Evolutionary conservation across 2,797 vertebrate genomes (phyloP).

Genomic region (Crenichthys baileyi): DNA sequence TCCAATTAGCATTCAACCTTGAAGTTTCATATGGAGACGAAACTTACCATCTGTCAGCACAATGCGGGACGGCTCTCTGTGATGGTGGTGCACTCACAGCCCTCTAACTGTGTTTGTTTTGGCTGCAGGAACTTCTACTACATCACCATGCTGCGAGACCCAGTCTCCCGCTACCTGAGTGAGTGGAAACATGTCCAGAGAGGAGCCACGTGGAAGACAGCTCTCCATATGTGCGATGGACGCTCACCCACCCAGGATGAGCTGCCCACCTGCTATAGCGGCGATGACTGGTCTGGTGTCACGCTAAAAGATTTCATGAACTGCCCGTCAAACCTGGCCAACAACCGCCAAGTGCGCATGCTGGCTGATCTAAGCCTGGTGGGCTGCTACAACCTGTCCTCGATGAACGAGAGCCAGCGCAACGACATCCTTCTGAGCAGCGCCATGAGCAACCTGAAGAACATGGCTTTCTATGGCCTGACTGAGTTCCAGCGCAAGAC

Average conservation of each 20-base stretch:
- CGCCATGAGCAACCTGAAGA: conserved; percentile 96
- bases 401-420: conserved; percentile 93
- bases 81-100: conserved; percentile 70
- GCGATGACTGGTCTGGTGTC: conserved; percentile 96
- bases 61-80: conserved; percentile 49
- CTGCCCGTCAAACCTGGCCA: conserved; percentile 93
- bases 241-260: conserved; percentile 93
- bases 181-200: conserved; percentile 98
- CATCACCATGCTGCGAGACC: conserved; percentile 97
- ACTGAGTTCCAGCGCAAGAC: conserved; percentile 98
- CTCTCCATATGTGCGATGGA: conserved; percentile 95
- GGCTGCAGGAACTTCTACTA: conserved; percentile 97
- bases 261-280: conserved; percentile 90
- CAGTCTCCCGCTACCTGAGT: conserved; percentile 94
- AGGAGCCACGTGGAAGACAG: conserved; percentile 96
- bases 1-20: conserved; percentile 82
- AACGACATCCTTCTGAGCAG: conserved; percentile 91
- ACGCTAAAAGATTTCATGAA: conserved; percentile 92
- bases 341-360: conserved; percentile 97
- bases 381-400: conserved; percentile 88
- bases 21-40: conserved; percentile 58
- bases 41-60: conserved; percentile 72
- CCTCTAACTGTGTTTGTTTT: conserved; percentile 77
- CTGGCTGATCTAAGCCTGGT: conserved; percentile 90
- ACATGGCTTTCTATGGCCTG: conserved; percentile 98